Conservation (phyloP, 2,888 invertebrate genomes). For the Aricia artaxerxes region DNA sequence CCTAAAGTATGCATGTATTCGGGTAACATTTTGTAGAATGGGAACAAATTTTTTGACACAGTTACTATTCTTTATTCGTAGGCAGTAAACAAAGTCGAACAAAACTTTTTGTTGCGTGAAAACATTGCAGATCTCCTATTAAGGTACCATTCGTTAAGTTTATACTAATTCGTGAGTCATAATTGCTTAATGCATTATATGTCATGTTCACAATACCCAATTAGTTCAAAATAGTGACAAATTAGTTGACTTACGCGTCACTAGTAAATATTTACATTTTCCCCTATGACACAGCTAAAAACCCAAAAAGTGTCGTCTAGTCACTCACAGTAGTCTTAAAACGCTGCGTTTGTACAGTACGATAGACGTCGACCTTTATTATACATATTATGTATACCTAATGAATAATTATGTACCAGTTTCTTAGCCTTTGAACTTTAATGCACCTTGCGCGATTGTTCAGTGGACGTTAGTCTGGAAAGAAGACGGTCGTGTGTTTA, state of each 20-base stretch:
- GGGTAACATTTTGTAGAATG: too few species aligned
- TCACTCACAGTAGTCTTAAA: background rate
- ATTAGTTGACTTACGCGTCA: background rate
- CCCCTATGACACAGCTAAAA: background rate
- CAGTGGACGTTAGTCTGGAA: background rate
- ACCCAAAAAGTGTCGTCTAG: background rate
- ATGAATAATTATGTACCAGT: conserved; percentile 16
- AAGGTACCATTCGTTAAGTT: background rate
- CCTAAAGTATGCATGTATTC: too few species aligned
- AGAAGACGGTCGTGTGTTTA: background rate
- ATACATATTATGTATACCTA: background rate
- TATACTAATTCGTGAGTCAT: background rate
- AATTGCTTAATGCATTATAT: background rate
- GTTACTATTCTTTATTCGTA: too few species aligned
- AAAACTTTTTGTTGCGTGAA: too few species aligned
- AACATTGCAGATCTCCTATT: too few species aligned
- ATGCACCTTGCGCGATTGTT: background rate
- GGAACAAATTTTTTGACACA: too few species aligned
- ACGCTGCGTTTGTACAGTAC: background rate
- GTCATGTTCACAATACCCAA: background rate
- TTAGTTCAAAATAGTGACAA: background rate
- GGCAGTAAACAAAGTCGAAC: too few species aligned
- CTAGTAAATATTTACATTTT: background rate
- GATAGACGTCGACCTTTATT: background rate
- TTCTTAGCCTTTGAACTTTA: conserved; percentile 1